Conservation (phyloP, 2,113 vertebrate species). For the Xiphorhynchus elegans region DNA sequence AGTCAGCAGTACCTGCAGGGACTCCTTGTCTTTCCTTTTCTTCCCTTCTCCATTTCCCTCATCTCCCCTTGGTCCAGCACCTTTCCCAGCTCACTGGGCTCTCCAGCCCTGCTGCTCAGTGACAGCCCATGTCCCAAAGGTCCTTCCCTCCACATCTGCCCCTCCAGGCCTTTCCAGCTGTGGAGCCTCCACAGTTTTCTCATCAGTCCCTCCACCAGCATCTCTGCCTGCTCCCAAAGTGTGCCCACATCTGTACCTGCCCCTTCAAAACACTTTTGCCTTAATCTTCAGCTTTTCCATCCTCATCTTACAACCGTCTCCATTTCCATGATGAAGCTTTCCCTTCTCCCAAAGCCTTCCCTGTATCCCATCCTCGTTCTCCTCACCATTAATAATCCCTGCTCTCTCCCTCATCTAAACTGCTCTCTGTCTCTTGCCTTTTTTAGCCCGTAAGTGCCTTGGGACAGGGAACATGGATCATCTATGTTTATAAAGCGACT, state of each 20-base stretch:
- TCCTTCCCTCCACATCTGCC: neutral
- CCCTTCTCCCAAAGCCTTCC: neutral
- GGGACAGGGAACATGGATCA: constrained; percentile 52
- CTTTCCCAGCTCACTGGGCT: neutral
- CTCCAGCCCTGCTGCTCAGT: neutral
- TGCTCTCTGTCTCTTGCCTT: constrained; percentile 54
- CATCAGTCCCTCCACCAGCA: neutral
- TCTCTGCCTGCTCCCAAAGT: fast-evolving
- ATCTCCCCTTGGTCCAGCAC: neutral
- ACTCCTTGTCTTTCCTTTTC: neutral
- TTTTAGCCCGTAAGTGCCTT: constrained; percentile 57
- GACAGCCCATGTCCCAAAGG: fast-evolving
- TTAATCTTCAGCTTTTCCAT: neutral
- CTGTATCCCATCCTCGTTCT: neutral
- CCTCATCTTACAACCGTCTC: neutral
- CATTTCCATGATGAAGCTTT: neutral
- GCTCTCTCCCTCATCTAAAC: constrained; percentile 18
- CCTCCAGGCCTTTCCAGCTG: neutral
- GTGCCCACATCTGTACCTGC: neutral
- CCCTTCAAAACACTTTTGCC: neutral
- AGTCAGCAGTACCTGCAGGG: neutral
- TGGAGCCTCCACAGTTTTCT: neutral
- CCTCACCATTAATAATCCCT: constrained; percentile 28
- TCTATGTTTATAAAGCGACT: constrained; percentile 50
- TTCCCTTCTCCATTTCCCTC: neutral